Percentiles rank a stretch among this genome's conserved stretches.
Evolutionary conservation across 2,888 invertebrate species (phyloP).

Genomic region (Rhimphoctona megacephalus): DNA sequence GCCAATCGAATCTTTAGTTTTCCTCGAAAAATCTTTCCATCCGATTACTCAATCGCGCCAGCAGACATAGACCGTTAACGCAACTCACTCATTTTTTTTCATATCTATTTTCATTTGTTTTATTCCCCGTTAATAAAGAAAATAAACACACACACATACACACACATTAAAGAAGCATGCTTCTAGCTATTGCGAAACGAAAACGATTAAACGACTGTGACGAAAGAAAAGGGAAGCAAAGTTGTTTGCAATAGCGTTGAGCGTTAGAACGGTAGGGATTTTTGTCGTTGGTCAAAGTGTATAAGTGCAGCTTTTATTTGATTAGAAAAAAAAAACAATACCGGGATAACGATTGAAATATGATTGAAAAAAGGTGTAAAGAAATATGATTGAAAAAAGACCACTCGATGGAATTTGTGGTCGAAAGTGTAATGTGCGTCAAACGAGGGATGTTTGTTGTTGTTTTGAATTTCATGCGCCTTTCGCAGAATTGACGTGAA

Average conservation of each 20-base stretch:
- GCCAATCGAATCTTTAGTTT: slow-evolving; percentile 74
- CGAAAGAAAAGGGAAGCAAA: slow-evolving; percentile 15
- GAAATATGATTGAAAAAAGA: background rate
- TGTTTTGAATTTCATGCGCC: slow-evolving; percentile 28
- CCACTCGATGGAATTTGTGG: background rate
- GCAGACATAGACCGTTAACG: slow-evolving; percentile 83
- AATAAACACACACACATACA: slow-evolving; percentile 12
- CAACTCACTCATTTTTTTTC: slow-evolving; percentile 71
- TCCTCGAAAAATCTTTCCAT: slow-evolving; percentile 18
- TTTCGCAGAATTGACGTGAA: background rate
- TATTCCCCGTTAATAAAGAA: slow-evolving; percentile 21
- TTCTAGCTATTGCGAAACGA: slow-evolving; percentile 18
- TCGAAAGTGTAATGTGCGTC: slow-evolving; percentile 7
- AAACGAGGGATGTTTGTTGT: slow-evolving; percentile 19
- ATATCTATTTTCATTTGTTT: background rate
- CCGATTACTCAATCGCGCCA: slow-evolving; percentile 71
- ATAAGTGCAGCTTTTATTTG: background rate
- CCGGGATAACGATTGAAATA: background rate
- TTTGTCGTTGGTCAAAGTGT: slow-evolving; percentile 3
- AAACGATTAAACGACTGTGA: background rate
- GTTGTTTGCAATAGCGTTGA: background rate
- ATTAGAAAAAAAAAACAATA: slow-evolving; percentile 12
- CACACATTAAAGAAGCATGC: slow-evolving; percentile 6
- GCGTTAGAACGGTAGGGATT: background rate
- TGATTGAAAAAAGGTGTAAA: background rate